Percentiles rank a stretch among this genome's conserved stretches.
phyloP scores from a whole-genome alignment of 2,797 vertebrate genomes.

The Girardinus metallicus region DNA sequence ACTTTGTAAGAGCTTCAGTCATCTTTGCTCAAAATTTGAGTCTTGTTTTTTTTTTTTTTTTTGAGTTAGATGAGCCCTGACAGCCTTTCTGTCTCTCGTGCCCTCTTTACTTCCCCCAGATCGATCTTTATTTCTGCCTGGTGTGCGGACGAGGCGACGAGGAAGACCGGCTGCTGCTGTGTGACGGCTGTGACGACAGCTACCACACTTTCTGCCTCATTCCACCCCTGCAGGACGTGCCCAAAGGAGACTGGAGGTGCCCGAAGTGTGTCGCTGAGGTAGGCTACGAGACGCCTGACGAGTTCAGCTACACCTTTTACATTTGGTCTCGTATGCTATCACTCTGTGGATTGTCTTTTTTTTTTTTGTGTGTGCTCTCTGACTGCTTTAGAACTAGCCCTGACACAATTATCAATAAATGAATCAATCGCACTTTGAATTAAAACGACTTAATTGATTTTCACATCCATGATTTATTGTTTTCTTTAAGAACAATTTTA shows the following conservation, averaged over 20 bases:
- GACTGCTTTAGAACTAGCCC: too few species aligned
- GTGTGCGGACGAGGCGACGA: slow-evolving; percentile 97
- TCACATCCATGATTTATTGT: too few species aligned
- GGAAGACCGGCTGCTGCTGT: slow-evolving; percentile 93
- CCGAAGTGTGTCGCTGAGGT: slow-evolving; percentile 98
- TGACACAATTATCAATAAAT: too few species aligned
- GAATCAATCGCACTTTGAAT: too few species aligned
- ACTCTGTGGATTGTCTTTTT: neutral
- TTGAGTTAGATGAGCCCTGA: neutral
- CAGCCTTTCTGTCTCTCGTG: neutral
- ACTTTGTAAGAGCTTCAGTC: slow-evolving; percentile 89
- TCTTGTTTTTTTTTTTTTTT: neutral
- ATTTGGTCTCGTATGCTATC: neutral
- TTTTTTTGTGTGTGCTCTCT: too few species aligned
- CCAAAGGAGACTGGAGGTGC: slow-evolving; percentile 98
- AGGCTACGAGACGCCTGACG: slow-evolving; percentile 29
- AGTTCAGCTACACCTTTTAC: too few species aligned
- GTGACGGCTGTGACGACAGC: slow-evolving; percentile 98
- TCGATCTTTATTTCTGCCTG: slow-evolving; percentile 97
- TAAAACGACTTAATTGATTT: too few species aligned
- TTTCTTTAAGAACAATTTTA: too few species aligned
- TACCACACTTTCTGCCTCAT: slow-evolving; percentile 99
- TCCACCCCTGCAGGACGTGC: slow-evolving; percentile 95
- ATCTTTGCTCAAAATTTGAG: neutral
- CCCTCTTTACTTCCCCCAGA: slow-evolving; percentile 73